Base-by-base conservation (phyloP, 2,797 vertebrate genomes). In the Psittacula derbiana region DNA sequence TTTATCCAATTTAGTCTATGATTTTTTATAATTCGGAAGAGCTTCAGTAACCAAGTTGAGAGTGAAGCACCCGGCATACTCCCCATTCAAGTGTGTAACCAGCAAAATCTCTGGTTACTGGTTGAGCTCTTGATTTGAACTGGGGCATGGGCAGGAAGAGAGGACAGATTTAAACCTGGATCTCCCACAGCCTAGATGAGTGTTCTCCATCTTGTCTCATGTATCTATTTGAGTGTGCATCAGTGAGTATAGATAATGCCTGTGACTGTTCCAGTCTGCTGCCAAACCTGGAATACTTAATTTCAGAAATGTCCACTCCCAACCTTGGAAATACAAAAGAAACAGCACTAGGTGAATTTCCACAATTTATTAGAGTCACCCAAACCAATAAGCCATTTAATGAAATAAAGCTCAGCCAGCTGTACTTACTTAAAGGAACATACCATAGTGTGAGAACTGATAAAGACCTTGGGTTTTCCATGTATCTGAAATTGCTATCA, bases 341-440 rank as follows among this genome's bases (percentile, higher is more conserved):
- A 88, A 75, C 36, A 65, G 24, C 12, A 40, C 41, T 47, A 69
- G 28, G 49, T 6, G 15, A 91, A 67, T 86, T 89, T 90, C 9
- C 33, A 20, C 25, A n/a, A 11, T 65, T 92, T 81, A 24, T 84
- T 92, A 65, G 44, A 74, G 62, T 84, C 58, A 79, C 83, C 33
- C 64, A 90, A 88, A 86, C 33, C 55, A 84, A 74, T 64, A 82
- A 92, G 64, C n/a, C 19, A 28, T 81, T 72, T 71, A 86, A 79
- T 82, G 70, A 84, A 93, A 94, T 84, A 46, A 50, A 61, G 36
- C 72, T 86, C 83, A 80, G 58, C 33, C 81, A 92, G 28, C 50
- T 88, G 64, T 60, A 88, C 72, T 88, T 80, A 58, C 69, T 66
- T 90, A 81, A 92, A 90, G 43, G 41, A 93, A 91, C 49, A 75